phyloP scores from a whole-genome alignment of 2,113 vertebrate species.

The Lophius piscatorius region DNA sequence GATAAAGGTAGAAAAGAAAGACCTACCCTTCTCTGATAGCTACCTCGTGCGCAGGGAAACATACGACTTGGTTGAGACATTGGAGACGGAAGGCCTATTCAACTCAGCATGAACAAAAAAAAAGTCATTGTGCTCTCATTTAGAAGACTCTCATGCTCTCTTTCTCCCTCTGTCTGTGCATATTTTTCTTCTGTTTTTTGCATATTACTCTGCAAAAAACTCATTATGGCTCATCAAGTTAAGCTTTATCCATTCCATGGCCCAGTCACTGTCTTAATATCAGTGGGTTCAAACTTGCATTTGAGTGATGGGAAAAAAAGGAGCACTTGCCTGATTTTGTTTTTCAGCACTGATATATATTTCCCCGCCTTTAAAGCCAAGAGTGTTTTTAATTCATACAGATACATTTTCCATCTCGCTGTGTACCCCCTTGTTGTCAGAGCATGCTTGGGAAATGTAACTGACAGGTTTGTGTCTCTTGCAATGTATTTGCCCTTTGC shows the following conservation, averaged over 20 bases:
- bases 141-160: conserved; percentile 10
- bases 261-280: conserved; percentile 46
- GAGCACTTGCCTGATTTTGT: conserved; percentile 12
- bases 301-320: background rate
- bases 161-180: conserved; percentile 34
- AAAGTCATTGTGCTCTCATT: conserved; percentile 49
- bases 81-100: conserved; percentile 39
- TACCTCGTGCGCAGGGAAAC: conserved; percentile 28
- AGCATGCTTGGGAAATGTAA: conserved; percentile 39
- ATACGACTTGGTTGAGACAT: conserved; percentile 50
- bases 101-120: conserved; percentile 57
- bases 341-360: conserved; percentile 6
- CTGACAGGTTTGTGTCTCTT: conserved; percentile 52
- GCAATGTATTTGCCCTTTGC: conserved; percentile 60
- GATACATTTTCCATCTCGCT: conserved; percentile 13
- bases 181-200: conserved; percentile 42
- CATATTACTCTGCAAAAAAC: conserved; percentile 42
- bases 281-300: conserved; percentile 35
- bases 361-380: conserved; percentile 20
- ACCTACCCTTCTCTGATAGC: conserved; percentile 37
- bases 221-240: conserved; percentile 51
- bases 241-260: conserved; percentile 62
- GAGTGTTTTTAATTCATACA: conserved; percentile 23
- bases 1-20: conserved; percentile 14
- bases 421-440: conserved; percentile 39